Evolutionary conservation across 2,888 invertebrate genomes (phyloP), one percentile per base, ranked within the genome.

Genomic region (Incurvaria masculella): DNA sequence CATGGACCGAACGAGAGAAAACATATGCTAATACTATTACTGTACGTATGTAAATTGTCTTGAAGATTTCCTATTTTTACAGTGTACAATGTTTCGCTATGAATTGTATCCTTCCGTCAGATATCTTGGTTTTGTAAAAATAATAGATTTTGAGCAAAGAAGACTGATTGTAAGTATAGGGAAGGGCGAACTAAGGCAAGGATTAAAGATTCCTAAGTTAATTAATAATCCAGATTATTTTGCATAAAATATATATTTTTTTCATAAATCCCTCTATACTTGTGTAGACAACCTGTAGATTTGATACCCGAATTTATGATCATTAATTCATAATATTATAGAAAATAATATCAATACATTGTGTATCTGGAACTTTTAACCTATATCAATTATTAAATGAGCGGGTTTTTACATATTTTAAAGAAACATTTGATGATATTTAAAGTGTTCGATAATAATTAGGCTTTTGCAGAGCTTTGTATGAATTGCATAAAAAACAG

Each of bases 51-150:
- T 21, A 19, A 69, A 51, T 68, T 63, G 64, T 18, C 71, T 69
- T 74, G 71, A 73, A 72, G 69, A 72, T 66, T 68, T 62, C 72
- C 75, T 78, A 76, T 75, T 74, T 76, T 75, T 76, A 70, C 73
- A 73, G 66, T 65, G 64, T 58, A 64, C 54, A 59, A 59, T 63
- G 69, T 62, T 59, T 70, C 74, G 69, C 71, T 70, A 56, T 61
- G 60, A 61, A 64, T 61, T 66, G 63, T 62, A 65, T 65, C 66
- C 66, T 67, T 68, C 68, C 67, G 71, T 69, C 68, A 65, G 64
- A 66, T 63, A 65, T 62, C 69, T 70, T 72, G 68, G 66, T 68
- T 66, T 41, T 65, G 62, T 65, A 68, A 65, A 63, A 64, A 66
- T 69, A 65, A 68, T 67, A 65, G 64, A 70, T 69, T 68, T 66